These are phyloP conservation scores for Pediacus dermestoides DNA, from an alignment of 2,888 invertebrate genomes.

Conservation along the genomic window DNA sequence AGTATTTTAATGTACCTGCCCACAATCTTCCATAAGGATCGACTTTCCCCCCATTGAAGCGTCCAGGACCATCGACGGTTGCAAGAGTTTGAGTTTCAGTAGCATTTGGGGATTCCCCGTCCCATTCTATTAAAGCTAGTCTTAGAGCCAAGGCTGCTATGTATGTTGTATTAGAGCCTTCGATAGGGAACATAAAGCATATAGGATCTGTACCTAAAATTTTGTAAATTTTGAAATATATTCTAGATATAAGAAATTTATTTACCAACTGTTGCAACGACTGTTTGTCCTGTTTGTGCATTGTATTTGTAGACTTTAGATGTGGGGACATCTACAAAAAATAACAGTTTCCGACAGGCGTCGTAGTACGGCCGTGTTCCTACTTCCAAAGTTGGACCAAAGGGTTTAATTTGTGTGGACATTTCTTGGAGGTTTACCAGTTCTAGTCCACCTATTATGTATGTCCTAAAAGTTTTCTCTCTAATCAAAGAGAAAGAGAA, in stretches of 20 bases:
- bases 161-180: conserved; percentile 57
- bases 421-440: too few relatives aligned
- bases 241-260: not conserved
- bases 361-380: conserved; percentile 68
- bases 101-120: conserved; percentile 52
- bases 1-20: conserved; percentile 21
- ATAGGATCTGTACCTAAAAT: conserved; percentile 27
- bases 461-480: too few relatives aligned
- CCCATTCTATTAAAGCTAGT: conserved; percentile 62
- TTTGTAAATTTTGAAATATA: not conserved
- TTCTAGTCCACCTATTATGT: too few relatives aligned
- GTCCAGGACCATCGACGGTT: conserved; percentile 56
- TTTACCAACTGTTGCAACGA: conserved; percentile 17
- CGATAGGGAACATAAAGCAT: conserved; percentile 62
- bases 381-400: conserved; percentile 8
- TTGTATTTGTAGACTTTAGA: conserved; percentile 34
- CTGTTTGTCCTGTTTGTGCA: conserved; percentile 28
- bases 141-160: conserved; percentile 59
- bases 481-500: too few relatives aligned
- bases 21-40: conserved; percentile 61
- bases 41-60: conserved; percentile 74
- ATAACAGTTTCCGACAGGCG: conserved; percentile 56
- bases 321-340: conserved; percentile 60
- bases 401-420: too few relatives aligned
- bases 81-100: conserved; percentile 51